phyloP scores from a whole-genome alignment of 2,888 invertebrate genomes.

The Drosophila emarginata region DNA sequence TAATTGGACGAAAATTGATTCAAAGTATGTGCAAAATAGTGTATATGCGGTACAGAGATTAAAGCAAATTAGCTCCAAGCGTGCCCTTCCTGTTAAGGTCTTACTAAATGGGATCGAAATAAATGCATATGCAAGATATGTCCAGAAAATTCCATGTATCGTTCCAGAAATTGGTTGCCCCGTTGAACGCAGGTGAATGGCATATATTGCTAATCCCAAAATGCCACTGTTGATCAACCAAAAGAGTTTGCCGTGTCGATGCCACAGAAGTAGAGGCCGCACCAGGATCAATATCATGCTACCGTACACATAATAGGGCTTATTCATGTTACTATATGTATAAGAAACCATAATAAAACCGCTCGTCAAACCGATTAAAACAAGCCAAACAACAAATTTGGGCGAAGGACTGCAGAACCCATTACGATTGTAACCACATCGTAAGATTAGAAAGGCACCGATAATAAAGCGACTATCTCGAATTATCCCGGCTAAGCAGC shows the following conservation, averaged over 20 bases:
- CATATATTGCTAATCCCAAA: conserved; percentile 57
- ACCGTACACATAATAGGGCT: conserved; percentile 79
- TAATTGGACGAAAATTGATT: conserved; percentile 88
- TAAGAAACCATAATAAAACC: conserved; percentile 85
- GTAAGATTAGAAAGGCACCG: conserved; percentile 60
- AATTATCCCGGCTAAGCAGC: conserved; percentile 66
- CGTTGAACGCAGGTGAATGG: conserved; percentile 74
- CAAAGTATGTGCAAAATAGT: conserved; percentile 89
- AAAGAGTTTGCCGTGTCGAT: conserved; percentile 38
- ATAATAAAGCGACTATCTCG: conserved; percentile 62
- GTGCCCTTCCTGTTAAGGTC: conserved; percentile 76
- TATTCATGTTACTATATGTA: conserved; percentile 84
- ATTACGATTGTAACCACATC: conserved; percentile 49
- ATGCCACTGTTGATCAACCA: conserved; percentile 49
- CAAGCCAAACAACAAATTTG: conserved; percentile 82
- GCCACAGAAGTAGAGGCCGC: conserved; percentile 59
- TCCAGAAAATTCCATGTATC: conserved; percentile 86
- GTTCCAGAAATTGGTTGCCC: conserved; percentile 82
- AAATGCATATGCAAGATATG: conserved; percentile 77
- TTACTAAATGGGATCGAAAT: conserved; percentile 47
- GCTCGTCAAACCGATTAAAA: conserved; percentile 84
- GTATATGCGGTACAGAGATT: conserved; percentile 86
- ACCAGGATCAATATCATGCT: conserved; percentile 58
- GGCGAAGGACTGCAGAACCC: conserved; percentile 50
- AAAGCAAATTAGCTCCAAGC: conserved; percentile 84